A percentile compares a stretch with the other conserved stretches of the same genome.
phyloP scores from a whole-genome alignment of 2,113 vertebrate species.

The Paramormyrops kingsleyae region DNA sequence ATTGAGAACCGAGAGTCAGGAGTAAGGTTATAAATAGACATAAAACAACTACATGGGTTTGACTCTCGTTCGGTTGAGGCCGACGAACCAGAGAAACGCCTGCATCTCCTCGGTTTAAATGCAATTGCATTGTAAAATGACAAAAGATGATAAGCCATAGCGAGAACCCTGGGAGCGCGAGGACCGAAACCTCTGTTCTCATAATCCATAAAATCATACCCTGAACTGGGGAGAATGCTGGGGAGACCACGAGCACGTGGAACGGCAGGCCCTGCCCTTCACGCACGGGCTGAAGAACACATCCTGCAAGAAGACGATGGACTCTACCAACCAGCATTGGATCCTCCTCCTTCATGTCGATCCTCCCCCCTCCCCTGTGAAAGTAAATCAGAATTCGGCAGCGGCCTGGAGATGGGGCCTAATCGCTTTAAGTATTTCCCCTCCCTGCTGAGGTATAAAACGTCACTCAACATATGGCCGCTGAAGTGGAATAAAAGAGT shows the following conservation, averaged over 20 bases:
- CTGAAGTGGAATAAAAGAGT: neutral
- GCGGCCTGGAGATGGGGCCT: neutral
- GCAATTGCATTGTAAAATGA: slow-evolving; percentile 37
- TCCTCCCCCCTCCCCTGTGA: neutral
- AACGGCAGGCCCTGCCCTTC: neutral
- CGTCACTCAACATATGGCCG: slow-evolving; percentile 8
- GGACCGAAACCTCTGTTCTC: slow-evolving; percentile 47
- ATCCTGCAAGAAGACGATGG: slow-evolving; percentile 9
- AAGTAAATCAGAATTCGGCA: slow-evolving; percentile 19
- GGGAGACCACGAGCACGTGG: neutral
- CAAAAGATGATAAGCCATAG: slow-evolving; percentile 46
- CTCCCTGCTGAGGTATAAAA: slow-evolving; percentile 18
- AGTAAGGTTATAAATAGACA: neutral
- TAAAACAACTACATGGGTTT: neutral
- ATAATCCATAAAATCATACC: slow-evolving; percentile 58
- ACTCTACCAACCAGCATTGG: slow-evolving; percentile 8
- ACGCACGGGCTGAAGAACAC: slow-evolving; percentile 15
- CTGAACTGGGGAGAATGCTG: slow-evolving; percentile 50
- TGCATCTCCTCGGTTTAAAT: slow-evolving; percentile 36
- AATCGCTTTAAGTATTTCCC: slow-evolving; percentile 20
- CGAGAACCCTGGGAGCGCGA: slow-evolving; percentile 36
- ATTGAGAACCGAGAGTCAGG: neutral
- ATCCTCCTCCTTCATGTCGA: neutral
- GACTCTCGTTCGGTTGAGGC: slow-evolving; percentile 32
- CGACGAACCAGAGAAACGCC: slow-evolving; percentile 29